Percentiles rank a stretch among this genome's conserved stretches.
Conservation (phyloP, 2,888 invertebrate species). For the Tetranychus piercei region DNA sequence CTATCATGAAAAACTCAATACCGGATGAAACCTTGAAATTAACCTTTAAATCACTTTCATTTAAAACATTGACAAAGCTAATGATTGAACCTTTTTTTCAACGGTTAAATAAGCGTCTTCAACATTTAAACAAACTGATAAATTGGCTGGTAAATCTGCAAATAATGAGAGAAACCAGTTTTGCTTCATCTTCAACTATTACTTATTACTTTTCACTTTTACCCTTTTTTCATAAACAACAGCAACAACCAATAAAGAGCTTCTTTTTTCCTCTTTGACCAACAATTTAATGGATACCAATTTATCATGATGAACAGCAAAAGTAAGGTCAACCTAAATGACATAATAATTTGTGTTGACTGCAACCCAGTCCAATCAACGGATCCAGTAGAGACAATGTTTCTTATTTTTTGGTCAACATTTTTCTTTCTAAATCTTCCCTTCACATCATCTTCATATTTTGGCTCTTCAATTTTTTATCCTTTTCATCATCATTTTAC, state of each 20-base stretch:
- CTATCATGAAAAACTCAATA: no score
- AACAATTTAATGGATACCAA: neutral
- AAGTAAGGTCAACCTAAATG: neutral
- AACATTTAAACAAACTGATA: no score
- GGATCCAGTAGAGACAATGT: neutral
- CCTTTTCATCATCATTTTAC: no score
- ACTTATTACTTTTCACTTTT: neutral
- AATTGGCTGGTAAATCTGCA: no score
- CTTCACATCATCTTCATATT: neutral
- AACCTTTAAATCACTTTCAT: no score
- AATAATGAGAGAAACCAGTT: no score
- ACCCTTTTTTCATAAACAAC: neutral
- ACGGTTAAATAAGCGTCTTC: no score
- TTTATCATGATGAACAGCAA: neutral
- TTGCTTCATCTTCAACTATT: no score
- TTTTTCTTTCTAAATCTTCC: neutral
- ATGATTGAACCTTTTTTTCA: no score
- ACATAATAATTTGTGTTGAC: neutral
- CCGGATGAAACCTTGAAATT: no score
- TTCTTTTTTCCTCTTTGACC: neutral
- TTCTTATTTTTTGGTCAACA: neutral
- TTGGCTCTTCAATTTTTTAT: no score
- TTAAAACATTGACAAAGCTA: no score
- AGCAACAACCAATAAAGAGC: neutral
- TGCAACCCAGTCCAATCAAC: neutral